These are phyloP conservation scores for Cygnus olor DNA, from an alignment of 2,797 vertebrate genomes.

Conservation along the genomic window DNA sequence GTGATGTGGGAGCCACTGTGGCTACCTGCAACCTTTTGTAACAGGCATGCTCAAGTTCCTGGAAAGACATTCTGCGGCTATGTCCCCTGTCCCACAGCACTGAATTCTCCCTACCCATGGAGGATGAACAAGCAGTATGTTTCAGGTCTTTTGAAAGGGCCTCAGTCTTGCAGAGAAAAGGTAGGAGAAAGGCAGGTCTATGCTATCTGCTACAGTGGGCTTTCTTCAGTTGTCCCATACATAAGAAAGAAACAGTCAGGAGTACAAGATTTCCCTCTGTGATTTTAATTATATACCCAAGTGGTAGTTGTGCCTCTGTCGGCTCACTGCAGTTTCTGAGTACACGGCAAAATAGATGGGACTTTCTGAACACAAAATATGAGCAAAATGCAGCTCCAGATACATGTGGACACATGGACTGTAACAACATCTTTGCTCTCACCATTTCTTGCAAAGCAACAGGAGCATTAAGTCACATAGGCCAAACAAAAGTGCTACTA, in stretches of 20 bases:
- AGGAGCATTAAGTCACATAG: fast-evolving
- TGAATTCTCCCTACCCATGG: not conserved
- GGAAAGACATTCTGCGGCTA: not conserved
- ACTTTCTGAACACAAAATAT: not conserved
- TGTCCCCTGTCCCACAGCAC: not conserved
- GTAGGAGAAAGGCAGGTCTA: not conserved
- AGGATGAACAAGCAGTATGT: not conserved
- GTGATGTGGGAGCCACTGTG: not conserved
- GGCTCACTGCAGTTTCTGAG: not conserved
- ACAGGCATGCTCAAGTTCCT: not conserved
- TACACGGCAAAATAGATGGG: not conserved
- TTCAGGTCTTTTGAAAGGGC: not conserved
- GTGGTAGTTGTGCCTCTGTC: not conserved
- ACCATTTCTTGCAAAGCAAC: not conserved
- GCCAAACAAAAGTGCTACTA: not conserved
- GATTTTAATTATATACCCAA: not conserved
- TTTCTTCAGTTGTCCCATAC: not conserved
- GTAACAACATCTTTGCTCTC: not conserved
- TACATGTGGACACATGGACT: not conserved
- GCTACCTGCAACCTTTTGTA: not conserved
- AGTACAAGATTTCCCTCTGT: not conserved
- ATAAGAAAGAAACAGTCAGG: not conserved
- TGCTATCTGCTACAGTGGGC: not conserved
- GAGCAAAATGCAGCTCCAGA: not conserved
- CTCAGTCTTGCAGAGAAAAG: not conserved